Conservation (phyloP, 2,113 vertebrate genomes). For the Cervus canadensis region DNA sequence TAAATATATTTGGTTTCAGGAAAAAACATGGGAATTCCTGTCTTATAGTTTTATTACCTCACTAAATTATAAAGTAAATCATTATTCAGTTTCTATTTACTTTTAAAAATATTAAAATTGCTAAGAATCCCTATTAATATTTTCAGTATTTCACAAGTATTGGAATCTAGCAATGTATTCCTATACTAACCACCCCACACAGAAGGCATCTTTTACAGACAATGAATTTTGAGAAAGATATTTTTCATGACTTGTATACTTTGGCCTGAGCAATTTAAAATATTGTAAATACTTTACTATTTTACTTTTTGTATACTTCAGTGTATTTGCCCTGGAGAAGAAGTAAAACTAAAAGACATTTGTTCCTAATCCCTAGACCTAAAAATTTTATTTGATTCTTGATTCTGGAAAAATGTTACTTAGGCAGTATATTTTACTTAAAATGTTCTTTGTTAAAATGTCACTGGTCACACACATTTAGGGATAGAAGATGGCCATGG, state of each 20-base stretch:
- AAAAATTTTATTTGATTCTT: background rate
- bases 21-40: background rate
- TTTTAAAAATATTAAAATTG: background rate
- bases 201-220: background rate
- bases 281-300: background rate
- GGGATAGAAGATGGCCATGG: background rate
- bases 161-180: background rate
- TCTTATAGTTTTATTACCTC: background rate
- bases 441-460: conserved; percentile 46
- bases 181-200: background rate
- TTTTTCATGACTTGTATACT: background rate
- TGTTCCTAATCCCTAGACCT: background rate
- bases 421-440: background rate
- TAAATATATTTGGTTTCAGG: background rate
- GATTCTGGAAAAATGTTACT: background rate
- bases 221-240: background rate
- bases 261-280: background rate
- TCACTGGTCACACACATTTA: conserved; percentile 8
- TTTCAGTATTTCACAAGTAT: background rate
- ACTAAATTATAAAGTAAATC: background rate
- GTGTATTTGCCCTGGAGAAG: background rate
- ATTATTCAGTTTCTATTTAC: background rate
- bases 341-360: background rate
- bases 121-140: background rate
- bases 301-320: background rate